phyloP scores from a whole-genome alignment of 2,797 vertebrate genomes.

The Phalloptychus januarius region DNA sequence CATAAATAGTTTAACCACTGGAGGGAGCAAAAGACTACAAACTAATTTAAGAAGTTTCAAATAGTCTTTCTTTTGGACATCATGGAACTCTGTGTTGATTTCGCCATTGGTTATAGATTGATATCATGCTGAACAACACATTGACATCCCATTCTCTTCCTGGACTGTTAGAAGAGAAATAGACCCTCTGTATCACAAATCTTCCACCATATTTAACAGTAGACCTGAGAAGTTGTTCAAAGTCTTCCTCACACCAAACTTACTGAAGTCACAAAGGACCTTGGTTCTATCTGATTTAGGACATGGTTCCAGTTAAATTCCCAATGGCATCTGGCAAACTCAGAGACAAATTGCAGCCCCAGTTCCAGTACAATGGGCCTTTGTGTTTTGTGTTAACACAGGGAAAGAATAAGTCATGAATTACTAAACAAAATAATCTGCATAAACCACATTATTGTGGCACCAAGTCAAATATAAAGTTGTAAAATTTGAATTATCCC shows the following conservation, averaged over 20 bases:
- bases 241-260: too few species aligned
- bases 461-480: neutral
- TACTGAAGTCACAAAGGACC: too few species aligned
- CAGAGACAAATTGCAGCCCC: neutral
- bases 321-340: neutral
- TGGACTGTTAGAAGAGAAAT: too few species aligned
- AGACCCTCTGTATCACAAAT: too few species aligned
- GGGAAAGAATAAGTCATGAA: neutral
- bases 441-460: neutral
- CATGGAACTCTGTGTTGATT: neutral
- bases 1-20: constrained; percentile 8
- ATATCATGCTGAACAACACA: too few species aligned
- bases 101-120: too few species aligned
- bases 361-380: neutral
- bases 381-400: neutral
- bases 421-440: neutral
- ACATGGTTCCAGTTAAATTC: neutral
- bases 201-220: too few species aligned
- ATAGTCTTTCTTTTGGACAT: neutral
- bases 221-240: too few species aligned
- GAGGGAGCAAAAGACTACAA: constrained; percentile 16
- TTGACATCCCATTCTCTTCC: too few species aligned
- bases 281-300: neutral
- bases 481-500: neutral
- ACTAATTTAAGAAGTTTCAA: neutral